A percentile compares a stretch with the other conserved stretches of the same genome.
These are phyloP conservation scores for Ailuropoda melanoleuca DNA, from an alignment of 2,113 vertebrate species.

Conservation along the genomic window DNA sequence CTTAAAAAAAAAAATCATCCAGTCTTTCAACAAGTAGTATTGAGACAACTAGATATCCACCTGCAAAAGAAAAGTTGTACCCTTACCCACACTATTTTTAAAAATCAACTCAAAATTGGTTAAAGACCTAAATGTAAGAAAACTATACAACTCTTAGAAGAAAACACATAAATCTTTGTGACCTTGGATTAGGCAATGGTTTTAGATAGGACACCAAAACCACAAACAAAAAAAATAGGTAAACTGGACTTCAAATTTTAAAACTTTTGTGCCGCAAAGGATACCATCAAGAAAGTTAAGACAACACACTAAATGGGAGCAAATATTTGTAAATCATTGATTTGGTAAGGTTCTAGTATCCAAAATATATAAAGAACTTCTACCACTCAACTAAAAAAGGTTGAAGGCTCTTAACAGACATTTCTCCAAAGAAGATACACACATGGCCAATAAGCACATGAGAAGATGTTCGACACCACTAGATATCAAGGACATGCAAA, in stretches of 20 bases:
- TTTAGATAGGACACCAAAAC: neutral
- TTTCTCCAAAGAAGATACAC: neutral
- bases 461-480: neutral
- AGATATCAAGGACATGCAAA: neutral
- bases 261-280: neutral
- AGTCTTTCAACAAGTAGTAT: neutral
- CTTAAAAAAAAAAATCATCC: neutral
- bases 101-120: conserved; percentile 35
- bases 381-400: neutral
- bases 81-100: neutral
- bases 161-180: neutral
- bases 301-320: neutral
- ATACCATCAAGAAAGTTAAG: neutral
- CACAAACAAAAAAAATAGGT: neutral
- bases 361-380: neutral
- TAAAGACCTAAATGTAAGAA: neutral
- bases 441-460: neutral
- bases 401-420: neutral
- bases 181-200: neutral
- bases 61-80: neutral
- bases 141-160: neutral
- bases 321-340: neutral
- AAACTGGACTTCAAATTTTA: neutral
- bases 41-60: neutral
- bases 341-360: neutral